Conservation (phyloP, 1,140 invertebrate species). For the Agrypnia vestita region DNA sequence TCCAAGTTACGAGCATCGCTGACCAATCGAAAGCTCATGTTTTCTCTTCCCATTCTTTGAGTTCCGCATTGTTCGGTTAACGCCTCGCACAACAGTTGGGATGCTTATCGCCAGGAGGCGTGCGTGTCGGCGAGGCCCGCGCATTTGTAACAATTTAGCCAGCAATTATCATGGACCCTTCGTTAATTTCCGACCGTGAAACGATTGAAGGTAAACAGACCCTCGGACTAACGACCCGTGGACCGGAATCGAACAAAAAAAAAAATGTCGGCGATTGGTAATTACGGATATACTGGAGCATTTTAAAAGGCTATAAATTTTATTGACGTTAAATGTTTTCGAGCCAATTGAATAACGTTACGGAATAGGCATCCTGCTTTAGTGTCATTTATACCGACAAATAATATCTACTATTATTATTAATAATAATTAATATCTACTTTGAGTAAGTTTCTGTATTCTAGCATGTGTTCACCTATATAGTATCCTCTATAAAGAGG, state of each 20-base stretch:
- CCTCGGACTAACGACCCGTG: conserved; percentile 25
- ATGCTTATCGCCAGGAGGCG: conserved; percentile 31
- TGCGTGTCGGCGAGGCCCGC: conserved; percentile 36
- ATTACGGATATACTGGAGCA: conserved; percentile 30
- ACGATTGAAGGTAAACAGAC: conserved; percentile 37
- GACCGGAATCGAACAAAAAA: conserved; percentile 31
- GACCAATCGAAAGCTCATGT: too few relatives aligned
- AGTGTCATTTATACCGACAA: neutral
- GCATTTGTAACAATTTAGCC: conserved; percentile 41
- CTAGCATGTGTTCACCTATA: too few relatives aligned
- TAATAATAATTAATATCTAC: too few relatives aligned
- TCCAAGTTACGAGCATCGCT: too few relatives aligned
- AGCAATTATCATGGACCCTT: conserved; percentile 36
- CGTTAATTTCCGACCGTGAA: conserved; percentile 35
- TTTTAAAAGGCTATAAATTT: conserved; percentile 43
- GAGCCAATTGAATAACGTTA: conserved; percentile 28
- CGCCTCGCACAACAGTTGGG: conserved; percentile 7
- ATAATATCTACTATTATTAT: too few relatives aligned
- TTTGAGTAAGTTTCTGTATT: too few relatives aligned
- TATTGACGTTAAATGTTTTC: conserved; percentile 44
- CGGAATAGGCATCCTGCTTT: neutral
- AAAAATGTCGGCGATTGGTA: conserved; percentile 21
- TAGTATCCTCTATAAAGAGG: too few relatives aligned
- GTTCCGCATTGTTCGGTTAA: conserved; percentile 26
- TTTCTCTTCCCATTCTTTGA: neutral